phyloP scores from a whole-genome alignment of 2,797 vertebrate genomes.

The Melopsittacus undulatus region DNA sequence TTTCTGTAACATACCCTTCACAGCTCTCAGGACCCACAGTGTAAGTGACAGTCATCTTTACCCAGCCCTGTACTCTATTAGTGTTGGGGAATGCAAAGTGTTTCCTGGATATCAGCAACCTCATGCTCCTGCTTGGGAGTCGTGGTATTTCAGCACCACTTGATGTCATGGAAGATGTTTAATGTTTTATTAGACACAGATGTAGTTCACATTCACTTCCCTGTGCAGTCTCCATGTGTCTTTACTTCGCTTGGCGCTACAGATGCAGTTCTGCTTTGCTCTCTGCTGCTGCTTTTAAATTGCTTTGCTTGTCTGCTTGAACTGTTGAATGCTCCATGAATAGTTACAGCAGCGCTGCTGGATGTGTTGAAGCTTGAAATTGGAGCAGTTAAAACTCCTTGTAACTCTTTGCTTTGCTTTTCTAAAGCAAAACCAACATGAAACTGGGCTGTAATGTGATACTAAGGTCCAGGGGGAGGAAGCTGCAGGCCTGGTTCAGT shows the following conservation, averaged over 20 bases:
- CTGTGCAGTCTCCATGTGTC: background rate
- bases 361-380: slow-evolving; percentile 8
- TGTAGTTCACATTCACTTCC: background rate
- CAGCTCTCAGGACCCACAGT: background rate
- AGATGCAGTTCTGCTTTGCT: background rate
- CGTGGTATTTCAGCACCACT: background rate
- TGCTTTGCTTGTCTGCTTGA: slow-evolving; percentile 7
- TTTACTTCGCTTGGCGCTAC: background rate
- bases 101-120: background rate
- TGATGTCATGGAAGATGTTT: background rate
- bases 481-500: background rate
- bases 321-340: background rate
- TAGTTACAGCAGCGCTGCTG: background rate
- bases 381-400: slow-evolving; percentile 5
- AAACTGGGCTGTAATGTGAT: background rate
- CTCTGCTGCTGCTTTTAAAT: slow-evolving; percentile 11
- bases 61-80: background rate
- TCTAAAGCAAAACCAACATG: background rate
- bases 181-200: slow-evolving; percentile 11
- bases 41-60: background rate
- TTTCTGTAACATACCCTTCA: background rate
- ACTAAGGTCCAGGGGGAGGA: background rate
- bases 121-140: background rate
- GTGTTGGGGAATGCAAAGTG: background rate
- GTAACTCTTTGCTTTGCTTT: background rate